These are phyloP conservation scores for Lithosia quadra DNA, from an alignment of 2,888 invertebrate species.

Conservation along the genomic window DNA sequence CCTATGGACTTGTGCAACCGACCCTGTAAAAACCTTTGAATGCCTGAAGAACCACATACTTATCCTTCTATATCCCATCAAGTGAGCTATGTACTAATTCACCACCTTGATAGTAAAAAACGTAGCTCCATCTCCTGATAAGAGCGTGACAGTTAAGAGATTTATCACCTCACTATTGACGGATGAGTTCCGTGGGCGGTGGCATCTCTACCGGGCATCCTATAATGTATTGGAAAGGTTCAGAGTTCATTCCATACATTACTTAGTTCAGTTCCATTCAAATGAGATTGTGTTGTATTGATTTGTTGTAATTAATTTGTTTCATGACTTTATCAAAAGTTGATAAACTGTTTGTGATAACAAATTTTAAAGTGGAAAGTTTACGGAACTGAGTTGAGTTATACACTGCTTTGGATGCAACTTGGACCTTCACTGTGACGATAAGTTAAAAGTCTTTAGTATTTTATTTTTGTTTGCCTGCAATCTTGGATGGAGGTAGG, in stretches of 20 bases:
- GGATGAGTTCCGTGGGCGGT: neutral
- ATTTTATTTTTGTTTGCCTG: too few relatives aligned
- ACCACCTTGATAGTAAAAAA: neutral
- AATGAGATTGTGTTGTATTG: neutral
- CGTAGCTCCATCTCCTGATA: neutral
- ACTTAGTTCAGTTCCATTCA: neutral
- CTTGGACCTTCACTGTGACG: neutral
- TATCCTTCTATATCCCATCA: too few relatives aligned
- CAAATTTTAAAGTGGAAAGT: neutral
- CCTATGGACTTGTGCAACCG: too few relatives aligned
- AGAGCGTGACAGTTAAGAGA: neutral
- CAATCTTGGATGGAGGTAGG: too few relatives aligned
- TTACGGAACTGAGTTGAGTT: neutral
- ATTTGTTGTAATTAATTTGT: neutral
- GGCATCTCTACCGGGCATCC: neutral
- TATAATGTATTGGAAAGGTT: neutral
- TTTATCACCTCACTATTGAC: neutral
- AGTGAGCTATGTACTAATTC: too few relatives aligned
- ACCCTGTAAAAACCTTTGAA: too few relatives aligned
- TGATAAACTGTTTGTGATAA: conserved; percentile 2
- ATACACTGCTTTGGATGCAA: too few relatives aligned
- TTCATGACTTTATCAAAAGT: neutral
- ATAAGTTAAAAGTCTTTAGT: neutral
- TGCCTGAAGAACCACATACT: too few relatives aligned
- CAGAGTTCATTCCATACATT: neutral